Percentiles rank a stretch among this genome's conserved stretches.
These are phyloP conservation scores for Phalacrocorax pelagicus DNA, from an alignment of 2,113 vertebrate species.

Conservation along the genomic window DNA sequence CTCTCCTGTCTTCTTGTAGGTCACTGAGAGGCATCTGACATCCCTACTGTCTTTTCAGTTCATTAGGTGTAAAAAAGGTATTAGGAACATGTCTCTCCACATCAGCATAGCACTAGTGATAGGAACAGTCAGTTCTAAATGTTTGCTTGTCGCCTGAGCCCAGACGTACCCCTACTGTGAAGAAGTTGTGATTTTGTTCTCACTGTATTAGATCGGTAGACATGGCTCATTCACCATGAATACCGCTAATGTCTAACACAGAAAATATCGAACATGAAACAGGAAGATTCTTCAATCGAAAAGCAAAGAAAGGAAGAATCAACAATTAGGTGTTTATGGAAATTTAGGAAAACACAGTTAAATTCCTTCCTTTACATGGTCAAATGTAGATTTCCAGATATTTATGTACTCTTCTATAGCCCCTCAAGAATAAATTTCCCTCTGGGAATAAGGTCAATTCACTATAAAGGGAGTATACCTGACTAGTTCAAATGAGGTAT, in stretches of 20 bases:
- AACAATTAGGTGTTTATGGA: not conserved
- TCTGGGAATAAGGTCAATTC: rapidly evolving
- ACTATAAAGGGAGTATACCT: not conserved
- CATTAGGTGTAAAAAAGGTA: not conserved
- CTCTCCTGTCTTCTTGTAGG: not conserved
- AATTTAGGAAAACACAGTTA: not conserved
- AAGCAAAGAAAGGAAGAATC: not conserved
- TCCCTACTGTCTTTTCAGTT: not conserved
- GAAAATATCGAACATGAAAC: not conserved
- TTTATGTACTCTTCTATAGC: not conserved
- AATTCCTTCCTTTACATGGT: not conserved
- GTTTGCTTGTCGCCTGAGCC: not conserved
- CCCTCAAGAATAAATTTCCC: not conserved
- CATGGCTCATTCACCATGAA: not conserved
- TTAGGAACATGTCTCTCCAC: not conserved
- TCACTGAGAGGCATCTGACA: not conserved
- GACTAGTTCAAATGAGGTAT: not conserved
- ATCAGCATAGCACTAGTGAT: not conserved
- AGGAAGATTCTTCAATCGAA: not conserved
- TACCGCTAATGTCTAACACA: not conserved
- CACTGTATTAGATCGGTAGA: not conserved
- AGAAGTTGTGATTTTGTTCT: not conserved
- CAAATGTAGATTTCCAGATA: not conserved
- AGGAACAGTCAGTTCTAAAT: constrained; percentile 3
- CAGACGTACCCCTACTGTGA: not conserved